Evolutionary conservation across 2,113 vertebrate species (phyloP).

Genomic region (Oophaga pumilio): DNA sequence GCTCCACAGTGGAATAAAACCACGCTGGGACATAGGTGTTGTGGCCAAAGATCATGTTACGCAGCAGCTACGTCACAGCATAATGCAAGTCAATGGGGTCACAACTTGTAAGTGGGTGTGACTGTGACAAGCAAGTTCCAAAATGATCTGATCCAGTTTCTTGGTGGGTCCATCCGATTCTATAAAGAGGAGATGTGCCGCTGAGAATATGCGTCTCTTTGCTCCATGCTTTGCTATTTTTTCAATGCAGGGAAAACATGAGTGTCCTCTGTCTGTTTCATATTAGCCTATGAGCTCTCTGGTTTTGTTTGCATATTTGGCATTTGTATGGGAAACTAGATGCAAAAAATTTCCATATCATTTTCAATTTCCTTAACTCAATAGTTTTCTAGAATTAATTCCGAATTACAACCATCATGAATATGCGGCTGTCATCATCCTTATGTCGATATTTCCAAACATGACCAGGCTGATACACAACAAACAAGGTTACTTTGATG

Average conservation of each 20-base stretch:
- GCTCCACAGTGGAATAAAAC: too few species aligned
- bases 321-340: neutral
- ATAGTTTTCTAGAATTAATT: neutral
- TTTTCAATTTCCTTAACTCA: neutral
- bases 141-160: too few species aligned
- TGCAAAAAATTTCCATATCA: neutral
- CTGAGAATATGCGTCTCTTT: too few species aligned
- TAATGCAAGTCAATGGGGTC: too few species aligned
- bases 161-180: too few species aligned
- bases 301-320: neutral
- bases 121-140: too few species aligned
- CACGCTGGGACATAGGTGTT: too few species aligned
- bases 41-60: too few species aligned
- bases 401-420: neutral
- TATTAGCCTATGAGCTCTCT: neutral
- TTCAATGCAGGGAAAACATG: neutral
- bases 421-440: neutral
- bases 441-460: neutral
- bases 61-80: too few species aligned
- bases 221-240: neutral
- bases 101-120: too few species aligned
- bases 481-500: neutral
- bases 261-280: neutral
- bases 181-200: too few species aligned
- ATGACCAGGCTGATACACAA: neutral